A percentile compares a stretch with the other conserved stretches of the same genome.
phyloP scores from a whole-genome alignment of 2,113 vertebrate species.

The Trachemys scripta region DNA sequence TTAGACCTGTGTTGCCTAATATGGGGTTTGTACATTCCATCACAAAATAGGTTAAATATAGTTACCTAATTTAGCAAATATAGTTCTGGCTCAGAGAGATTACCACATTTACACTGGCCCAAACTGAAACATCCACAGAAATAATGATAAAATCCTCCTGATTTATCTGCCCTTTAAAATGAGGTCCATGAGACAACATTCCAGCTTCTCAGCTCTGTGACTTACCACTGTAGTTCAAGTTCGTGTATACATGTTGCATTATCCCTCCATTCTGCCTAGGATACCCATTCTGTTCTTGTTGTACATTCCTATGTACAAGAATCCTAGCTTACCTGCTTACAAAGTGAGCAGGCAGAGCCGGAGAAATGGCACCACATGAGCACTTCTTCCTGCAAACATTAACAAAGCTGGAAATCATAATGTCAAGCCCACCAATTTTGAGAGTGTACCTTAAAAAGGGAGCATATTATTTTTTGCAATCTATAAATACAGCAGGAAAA shows the following conservation, averaged over 20 bases:
- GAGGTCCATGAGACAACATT: neutral
- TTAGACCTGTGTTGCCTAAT: too few species aligned
- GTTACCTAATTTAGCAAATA: too few species aligned
- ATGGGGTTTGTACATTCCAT: too few species aligned
- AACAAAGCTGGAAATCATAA: neutral
- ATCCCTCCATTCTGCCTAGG: neutral
- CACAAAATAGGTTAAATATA: too few species aligned
- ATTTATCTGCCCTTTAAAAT: neutral
- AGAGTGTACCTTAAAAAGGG: neutral
- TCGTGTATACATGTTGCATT: neutral
- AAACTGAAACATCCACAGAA: neutral
- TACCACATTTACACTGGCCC: neutral
- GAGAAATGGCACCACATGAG: accelerated
- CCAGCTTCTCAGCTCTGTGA: neutral
- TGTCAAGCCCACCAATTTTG: neutral
- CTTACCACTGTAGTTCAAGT: neutral
- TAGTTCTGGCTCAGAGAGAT: neutral
- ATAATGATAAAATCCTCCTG: neutral
- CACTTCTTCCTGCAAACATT: neutral
- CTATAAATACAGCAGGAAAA: neutral
- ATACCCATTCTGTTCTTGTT: accelerated
- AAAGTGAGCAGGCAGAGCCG: neutral
- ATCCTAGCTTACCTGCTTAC: neutral
- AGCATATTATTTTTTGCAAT: neutral
- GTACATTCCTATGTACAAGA: neutral